Evolutionary conservation across 2,113 vertebrate genomes (phyloP).

Genomic region (Pygoscelis adeliae): DNA sequence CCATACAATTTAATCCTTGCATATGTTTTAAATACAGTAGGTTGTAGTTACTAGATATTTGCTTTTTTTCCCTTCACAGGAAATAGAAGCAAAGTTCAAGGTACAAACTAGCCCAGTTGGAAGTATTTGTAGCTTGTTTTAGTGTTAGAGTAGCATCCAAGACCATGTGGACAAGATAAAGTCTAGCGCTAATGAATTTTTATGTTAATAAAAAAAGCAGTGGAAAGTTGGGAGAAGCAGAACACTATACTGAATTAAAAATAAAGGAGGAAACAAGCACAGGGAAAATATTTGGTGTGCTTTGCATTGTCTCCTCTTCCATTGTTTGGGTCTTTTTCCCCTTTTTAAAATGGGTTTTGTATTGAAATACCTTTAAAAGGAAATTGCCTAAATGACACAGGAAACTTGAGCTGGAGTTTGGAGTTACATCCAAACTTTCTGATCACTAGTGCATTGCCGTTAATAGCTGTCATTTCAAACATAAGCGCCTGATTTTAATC

Average conservation of each 20-base stretch:
- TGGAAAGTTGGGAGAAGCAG: background rate
- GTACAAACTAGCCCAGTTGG: background rate
- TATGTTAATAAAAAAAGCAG: background rate
- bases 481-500: background rate
- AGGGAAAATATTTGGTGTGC: background rate
- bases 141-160: background rate
- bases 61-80: background rate
- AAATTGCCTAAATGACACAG: background rate
- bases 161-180: background rate
- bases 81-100: background rate
- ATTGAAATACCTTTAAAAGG: background rate
- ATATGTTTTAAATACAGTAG: background rate
- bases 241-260: background rate
- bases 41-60: background rate
- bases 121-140: background rate
- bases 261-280: background rate
- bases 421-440: background rate
- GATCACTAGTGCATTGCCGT: background rate
- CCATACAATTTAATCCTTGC: background rate
- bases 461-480: background rate
- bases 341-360: background rate
- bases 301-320: background rate
- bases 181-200: background rate
- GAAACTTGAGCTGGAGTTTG: background rate
- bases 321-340: background rate